Percentiles rank a stretch among this genome's conserved stretches.
Conservation (phyloP, 2,797 vertebrate species). For the Merluccius polli region DNA sequence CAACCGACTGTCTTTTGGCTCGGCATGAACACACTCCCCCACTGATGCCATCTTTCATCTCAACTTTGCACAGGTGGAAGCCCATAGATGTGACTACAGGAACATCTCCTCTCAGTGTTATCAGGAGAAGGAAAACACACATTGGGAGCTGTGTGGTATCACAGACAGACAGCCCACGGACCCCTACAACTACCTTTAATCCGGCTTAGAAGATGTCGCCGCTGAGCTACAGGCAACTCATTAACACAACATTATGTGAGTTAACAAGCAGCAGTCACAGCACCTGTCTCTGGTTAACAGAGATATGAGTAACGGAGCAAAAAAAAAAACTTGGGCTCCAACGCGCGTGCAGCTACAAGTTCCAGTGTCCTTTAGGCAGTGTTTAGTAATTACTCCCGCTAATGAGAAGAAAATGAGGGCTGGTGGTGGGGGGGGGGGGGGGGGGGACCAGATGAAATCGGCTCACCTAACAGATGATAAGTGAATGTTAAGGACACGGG, state of each 20-base stretch:
- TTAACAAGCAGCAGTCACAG: not conserved
- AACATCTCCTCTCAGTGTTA: not conserved
- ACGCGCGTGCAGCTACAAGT: conserved; percentile 15
- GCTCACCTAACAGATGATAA: conserved; percentile 49
- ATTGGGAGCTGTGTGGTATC: too few species aligned
- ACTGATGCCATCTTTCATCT: too few species aligned
- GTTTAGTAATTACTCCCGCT: conserved; percentile 55
- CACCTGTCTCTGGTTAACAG: conserved; percentile 42
- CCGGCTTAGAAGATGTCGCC: not conserved
- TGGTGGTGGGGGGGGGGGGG: too few species aligned
- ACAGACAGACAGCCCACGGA: too few species aligned
- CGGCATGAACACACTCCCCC: too few species aligned
- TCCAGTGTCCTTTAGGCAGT: conserved; percentile 38
- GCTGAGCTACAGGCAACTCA: not conserved
- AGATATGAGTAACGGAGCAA: conserved; percentile 37
- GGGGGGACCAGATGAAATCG: conserved; percentile 40
- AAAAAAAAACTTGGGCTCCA: not conserved
- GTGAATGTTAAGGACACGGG: not conserved
- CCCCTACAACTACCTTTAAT: too few species aligned
- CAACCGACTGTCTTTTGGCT: too few species aligned
- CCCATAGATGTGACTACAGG: not conserved
- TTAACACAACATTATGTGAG: not conserved
- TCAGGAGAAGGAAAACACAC: not conserved
- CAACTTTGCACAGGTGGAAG: too few species aligned
- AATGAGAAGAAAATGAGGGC: conserved; percentile 42